Evolutionary conservation across 1,140 invertebrate species (phyloP), one percentile per base, ranked within the genome.

Genomic region (Rhagoletis zephyria): DNA sequence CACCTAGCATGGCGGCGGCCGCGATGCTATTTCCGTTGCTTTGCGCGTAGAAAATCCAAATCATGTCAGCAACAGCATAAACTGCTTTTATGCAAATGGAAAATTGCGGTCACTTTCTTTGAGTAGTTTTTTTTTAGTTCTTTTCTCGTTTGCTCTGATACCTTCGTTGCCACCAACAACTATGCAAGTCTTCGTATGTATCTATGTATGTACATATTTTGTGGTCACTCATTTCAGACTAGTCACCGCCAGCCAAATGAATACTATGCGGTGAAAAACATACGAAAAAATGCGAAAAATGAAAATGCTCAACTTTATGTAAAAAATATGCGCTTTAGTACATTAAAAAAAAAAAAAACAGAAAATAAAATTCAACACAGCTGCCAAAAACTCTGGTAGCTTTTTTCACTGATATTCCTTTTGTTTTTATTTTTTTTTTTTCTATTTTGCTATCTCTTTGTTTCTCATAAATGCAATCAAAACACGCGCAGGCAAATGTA

Each of bases 401-500:
- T 56, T 56, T 56, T 30, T 30, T 30, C 30, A 30, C 30, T 0
- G 1, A 56, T 56, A 4, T 56, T 56, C 10, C 10, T 56, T 56
- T 56, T 10, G 10, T 56, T 2, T 56, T 56, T 56, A 1, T 56
- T 81, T 56, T 2, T 67, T n/a, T n/a, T n/a, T n/a, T n/a, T n/a
- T n/a, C n/a, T n/a, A n/a, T n/a, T n/a, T 63, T 63, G 9, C 12
- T 14, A 63, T 63, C 7, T 48, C 30, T 81, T 81, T 56, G 74
- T 7, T 81, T 12, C 14, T 67, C 64, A 67, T 56, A 81, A 81
- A 59, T 81, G 48, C 48, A 81, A 81, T 81, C 48, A 51, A 81
- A 81, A 81, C 74, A 81, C 74, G 74, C 74, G 74, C 74, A 81
- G 74, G 74, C 74, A 81, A 77, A 56, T 81, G 74, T 81, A 81